phyloP scores from a whole-genome alignment of 2,888 invertebrate genomes.

The Leptinotarsa rubiginosa region DNA sequence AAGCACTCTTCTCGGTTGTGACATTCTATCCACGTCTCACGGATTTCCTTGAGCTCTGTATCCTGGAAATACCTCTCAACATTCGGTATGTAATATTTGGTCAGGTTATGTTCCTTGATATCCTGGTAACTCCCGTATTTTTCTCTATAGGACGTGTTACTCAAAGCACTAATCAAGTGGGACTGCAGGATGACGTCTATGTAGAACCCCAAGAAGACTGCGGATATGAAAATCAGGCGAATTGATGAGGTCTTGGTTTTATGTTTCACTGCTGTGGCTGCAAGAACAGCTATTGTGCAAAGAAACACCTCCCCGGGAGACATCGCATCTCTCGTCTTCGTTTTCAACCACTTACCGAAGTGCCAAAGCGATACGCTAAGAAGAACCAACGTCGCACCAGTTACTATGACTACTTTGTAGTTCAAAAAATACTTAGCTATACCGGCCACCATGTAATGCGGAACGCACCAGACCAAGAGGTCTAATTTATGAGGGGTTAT shows the following conservation, averaged over 20 bases:
- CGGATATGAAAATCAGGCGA: constrained; percentile 7
- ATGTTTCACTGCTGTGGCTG: not conserved
- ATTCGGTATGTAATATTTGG: constrained; percentile 48
- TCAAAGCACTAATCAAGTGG: constrained; percentile 50
- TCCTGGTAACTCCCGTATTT: constrained; percentile 52
- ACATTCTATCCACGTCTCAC: constrained; percentile 42
- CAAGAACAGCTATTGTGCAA: not conserved
- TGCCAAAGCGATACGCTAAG: not conserved
- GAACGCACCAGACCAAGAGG: constrained; percentile 59
- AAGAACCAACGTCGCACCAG: not conserved
- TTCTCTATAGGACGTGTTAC: constrained; percentile 30
- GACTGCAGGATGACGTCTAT: constrained; percentile 50
- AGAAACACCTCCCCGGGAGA: not conserved
- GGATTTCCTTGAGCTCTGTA: constrained; percentile 10
- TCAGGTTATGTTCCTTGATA: constrained; percentile 48
- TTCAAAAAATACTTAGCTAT: not conserved
- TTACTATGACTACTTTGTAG: not conserved
- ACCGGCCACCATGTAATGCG: constrained; percentile 50
- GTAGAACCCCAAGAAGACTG: constrained; percentile 48
- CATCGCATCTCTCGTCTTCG: not conserved
- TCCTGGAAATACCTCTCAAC: constrained; percentile 48
- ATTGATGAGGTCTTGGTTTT: not conserved
- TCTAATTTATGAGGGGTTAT: constrained; percentile 57
- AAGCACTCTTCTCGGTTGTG: constrained; percentile 49
- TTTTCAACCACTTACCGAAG: not conserved